Conservation (phyloP, 1,140 invertebrate species). For the Trissolcus basalis region DNA sequence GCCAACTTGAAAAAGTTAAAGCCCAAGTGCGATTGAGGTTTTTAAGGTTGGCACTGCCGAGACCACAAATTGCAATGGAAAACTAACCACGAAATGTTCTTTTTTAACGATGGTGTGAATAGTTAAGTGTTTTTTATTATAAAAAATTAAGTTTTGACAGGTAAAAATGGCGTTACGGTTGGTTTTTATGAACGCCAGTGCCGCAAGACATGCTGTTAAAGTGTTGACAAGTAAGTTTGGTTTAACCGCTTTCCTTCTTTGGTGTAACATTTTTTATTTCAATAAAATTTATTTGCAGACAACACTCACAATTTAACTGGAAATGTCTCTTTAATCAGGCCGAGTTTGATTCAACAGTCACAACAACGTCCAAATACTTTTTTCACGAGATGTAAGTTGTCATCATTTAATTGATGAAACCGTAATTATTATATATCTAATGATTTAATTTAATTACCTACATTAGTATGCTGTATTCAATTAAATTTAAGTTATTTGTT, state of each 20-base stretch:
- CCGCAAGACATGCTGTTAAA: background rate
- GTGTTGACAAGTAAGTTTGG: slow-evolving; percentile 13
- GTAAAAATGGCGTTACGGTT: slow-evolving; percentile 13
- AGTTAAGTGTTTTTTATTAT: background rate
- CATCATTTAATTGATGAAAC: too few relatives aligned
- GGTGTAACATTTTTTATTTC: background rate
- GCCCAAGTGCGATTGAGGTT: too few relatives aligned
- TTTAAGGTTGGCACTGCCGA: too few relatives aligned
- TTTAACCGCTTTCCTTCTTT: background rate
- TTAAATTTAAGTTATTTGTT: too few relatives aligned
- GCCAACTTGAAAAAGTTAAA: too few relatives aligned
- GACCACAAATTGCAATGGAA: background rate
- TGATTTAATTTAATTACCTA: too few relatives aligned
- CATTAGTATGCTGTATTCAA: too few relatives aligned
- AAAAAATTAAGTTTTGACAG: background rate
- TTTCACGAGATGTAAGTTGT: slow-evolving; percentile 21
- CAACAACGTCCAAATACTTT: slow-evolving; percentile 18
- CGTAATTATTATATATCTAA: too few relatives aligned
- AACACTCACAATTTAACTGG: background rate
- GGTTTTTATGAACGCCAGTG: background rate
- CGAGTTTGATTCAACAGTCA: slow-evolving; percentile 11
- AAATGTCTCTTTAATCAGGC: slow-evolving; percentile 3
- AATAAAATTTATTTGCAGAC: background rate
- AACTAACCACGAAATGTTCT: background rate
- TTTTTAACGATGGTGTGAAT: background rate